Evolutionary conservation across 2,888 invertebrate genomes (phyloP), one percentile per base, ranked within the genome.

Genomic region (Cremastinae sp.): DNA sequence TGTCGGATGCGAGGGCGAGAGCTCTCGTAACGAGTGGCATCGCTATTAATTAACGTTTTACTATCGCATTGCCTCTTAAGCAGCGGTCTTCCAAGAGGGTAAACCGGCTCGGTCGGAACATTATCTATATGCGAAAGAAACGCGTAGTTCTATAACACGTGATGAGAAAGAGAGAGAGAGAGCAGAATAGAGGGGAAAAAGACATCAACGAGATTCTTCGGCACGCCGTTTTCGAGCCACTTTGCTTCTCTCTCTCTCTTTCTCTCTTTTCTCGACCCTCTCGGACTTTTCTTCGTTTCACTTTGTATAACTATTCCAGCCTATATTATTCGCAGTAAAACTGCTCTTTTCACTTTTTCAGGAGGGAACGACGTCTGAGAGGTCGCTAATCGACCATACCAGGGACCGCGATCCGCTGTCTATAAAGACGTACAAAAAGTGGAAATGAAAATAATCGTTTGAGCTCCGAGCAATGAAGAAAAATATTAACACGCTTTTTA

Each of bases 11-110:
- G 64, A 43, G 39, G 28, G 35, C 37, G 72, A 55, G 65, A 28
- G 59, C 65, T 73, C 59, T 65, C 59, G 51, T 56, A 66, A 56
- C 82, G 81, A 81, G 79, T 83, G 82, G 83, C 83, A 82, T 84
- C 80, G 85, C 85, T 85, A 87, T 87, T 87, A 88, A 88, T 88
- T 87, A 88, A 84, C 84, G 84, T 85, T 86, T 86, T 84, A 85
- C 86, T 85, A 84, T 83, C 80, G 84, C 80, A 81, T 80, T 81
- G 83, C 81, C 80, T 81, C 77, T 78, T 77, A 72, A 70, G 69
- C 59, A 70, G 72, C 69, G 56, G 64, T 51, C 41, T 14, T 61
- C 59, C 41, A 18, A 18, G 35, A 70, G 65, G 62, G 61, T 53
- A 71, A 65, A 65, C 53, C 55, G 28, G 53, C 28, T 37, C 20